These are phyloP conservation scores for Macrocentrus cingulum DNA, from an alignment of 1,140 invertebrate genomes.

Conservation along the genomic window DNA sequence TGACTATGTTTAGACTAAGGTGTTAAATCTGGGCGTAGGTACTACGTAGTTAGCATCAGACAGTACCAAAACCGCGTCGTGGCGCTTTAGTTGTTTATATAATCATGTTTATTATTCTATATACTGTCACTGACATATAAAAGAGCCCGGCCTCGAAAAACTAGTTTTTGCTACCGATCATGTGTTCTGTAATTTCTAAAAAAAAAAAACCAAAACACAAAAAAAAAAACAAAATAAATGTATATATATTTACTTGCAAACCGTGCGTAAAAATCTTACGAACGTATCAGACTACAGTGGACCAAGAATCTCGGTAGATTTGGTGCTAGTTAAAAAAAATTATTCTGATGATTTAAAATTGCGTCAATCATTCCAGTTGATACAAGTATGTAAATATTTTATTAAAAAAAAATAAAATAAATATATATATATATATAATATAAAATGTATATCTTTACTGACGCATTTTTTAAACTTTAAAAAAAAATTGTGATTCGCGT, in stretches of 20 bases:
- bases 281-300: slow-evolving; percentile 22
- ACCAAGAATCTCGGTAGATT: slow-evolving; percentile 31
- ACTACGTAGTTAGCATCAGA: slow-evolving; percentile 47
- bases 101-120: slow-evolving; percentile 14
- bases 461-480: no score
- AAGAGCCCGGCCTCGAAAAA: slow-evolving; percentile 5
- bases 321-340: slow-evolving; percentile 24
- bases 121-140: slow-evolving; percentile 15
- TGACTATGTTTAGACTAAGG: slow-evolving; percentile 46
- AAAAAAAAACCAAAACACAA: not conserved
- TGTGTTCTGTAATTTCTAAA: not conserved
- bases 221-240: slow-evolving; percentile 20
- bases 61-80: slow-evolving; percentile 51
- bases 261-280: slow-evolving; percentile 6
- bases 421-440: slow-evolving; percentile 12
- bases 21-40: slow-evolving; percentile 46
- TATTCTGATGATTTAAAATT: slow-evolving; percentile 3
- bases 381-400: slow-evolving; percentile 17
- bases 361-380: slow-evolving; percentile 13
- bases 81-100: slow-evolving; percentile 47
- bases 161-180: not conserved
- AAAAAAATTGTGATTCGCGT: no score
- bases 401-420: slow-evolving; percentile 7
- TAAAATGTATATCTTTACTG: not conserved
- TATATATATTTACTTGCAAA: not conserved